Evolutionary conservation across 2,113 vertebrate genomes (phyloP).

Genomic region (Pitta sordida): DNA sequence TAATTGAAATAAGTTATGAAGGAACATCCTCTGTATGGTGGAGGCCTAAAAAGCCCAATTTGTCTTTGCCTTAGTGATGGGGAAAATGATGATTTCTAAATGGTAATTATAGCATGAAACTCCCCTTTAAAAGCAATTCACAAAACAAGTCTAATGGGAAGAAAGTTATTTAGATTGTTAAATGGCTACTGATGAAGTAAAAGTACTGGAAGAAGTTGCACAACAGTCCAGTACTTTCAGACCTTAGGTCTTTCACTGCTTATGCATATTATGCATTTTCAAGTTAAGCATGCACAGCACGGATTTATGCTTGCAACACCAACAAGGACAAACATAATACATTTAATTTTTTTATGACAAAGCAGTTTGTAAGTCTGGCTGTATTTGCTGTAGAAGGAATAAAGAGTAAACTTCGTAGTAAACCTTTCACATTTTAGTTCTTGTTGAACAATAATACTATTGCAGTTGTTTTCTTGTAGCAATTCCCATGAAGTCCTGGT

Average conservation of each 20-base stretch:
- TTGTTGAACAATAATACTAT: neutral
- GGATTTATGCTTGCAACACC: neutral
- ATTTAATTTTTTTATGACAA: neutral
- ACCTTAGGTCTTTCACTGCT: neutral
- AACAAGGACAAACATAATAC: neutral
- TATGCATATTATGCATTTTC: neutral
- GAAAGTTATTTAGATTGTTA: neutral
- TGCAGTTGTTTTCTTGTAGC: neutral
- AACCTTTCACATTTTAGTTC: neutral
- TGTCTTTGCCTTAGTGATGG: neutral
- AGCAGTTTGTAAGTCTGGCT: neutral
- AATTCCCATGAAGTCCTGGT: neutral
- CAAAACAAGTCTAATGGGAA: neutral
- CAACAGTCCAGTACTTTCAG: neutral
- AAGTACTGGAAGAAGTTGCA: neutral
- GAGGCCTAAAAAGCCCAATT: neutral
- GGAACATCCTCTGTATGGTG: neutral
- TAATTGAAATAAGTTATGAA: neutral
- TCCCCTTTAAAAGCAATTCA: neutral
- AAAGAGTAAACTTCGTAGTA: neutral
- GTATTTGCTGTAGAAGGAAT: neutral
- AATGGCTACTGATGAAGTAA: neutral
- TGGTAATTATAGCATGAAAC: neutral
- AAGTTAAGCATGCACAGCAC: neutral
- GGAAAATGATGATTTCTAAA: neutral